Evolutionary conservation across 2,797 vertebrate genomes (phyloP).

Genomic region (Sebastes iracundus): DNA sequence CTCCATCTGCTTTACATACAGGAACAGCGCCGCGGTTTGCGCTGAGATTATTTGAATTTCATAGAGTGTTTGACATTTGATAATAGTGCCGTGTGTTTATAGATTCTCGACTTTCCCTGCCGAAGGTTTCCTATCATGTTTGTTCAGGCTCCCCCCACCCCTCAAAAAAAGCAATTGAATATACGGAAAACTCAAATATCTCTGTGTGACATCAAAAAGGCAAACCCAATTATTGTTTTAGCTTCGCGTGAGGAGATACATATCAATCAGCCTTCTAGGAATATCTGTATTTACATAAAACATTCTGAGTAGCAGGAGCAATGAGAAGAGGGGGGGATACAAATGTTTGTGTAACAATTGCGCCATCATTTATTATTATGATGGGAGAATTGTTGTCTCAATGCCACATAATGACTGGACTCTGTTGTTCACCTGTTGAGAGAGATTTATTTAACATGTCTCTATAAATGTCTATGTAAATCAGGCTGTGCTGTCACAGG

Average conservation of each 20-base stretch:
- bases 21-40: constrained; percentile 61
- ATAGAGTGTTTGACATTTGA: constrained; percentile 77
- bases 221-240: constrained; percentile 65
- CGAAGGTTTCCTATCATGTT: constrained; percentile 67
- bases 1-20: constrained; percentile 74
- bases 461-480: not conserved
- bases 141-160: constrained; percentile 46
- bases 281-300: constrained; percentile 51
- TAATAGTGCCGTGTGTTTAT: constrained; percentile 65
- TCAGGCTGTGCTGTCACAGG: constrained; percentile 5
- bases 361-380: constrained; percentile 22
- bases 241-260: constrained; percentile 47
- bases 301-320: constrained; percentile 27
- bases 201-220: constrained; percentile 52
- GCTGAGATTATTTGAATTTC: constrained; percentile 78
- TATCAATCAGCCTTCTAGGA: constrained; percentile 45
- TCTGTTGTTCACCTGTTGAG: constrained; percentile 37
- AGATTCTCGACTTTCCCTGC: constrained; percentile 53
- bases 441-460: not conserved
- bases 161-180: constrained; percentile 41
- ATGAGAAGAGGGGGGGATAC: not conserved
- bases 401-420: not conserved
- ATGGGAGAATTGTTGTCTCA: constrained; percentile 12
- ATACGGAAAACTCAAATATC: constrained; percentile 53
- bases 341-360: constrained; percentile 39